Percentiles rank a stretch among this genome's conserved stretches.
phyloP scores from a whole-genome alignment of 30 jellyfish, hydroid and myxozoan genomes.

The Sanderia malayensis region DNA sequence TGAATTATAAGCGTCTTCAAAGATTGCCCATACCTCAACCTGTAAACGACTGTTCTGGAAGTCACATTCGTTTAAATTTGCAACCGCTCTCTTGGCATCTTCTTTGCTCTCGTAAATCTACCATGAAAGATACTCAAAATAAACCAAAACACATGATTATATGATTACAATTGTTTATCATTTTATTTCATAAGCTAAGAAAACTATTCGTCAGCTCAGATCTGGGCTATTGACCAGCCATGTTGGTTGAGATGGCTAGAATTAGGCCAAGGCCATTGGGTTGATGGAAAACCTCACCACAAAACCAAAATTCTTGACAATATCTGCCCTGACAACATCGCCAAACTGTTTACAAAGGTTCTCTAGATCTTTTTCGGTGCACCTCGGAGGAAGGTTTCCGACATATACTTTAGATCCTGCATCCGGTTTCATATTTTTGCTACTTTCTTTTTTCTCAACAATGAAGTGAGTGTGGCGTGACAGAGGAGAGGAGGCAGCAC shows the following conservation, averaged over 20 bases:
- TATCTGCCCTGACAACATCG: conserved; percentile 67
- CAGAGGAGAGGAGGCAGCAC: too few relatives aligned
- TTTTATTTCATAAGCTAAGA: too few relatives aligned
- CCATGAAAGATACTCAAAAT: not conserved
- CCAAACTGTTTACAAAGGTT: conserved; percentile 70
- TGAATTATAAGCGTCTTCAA: not conserved
- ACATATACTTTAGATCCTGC: conserved; percentile 55
- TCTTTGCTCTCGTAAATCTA: conserved; percentile 75
- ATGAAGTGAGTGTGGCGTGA: too few relatives aligned
- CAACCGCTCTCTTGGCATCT: conserved; percentile 73
- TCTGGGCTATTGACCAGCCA: too few relatives aligned
- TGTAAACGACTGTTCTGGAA: conserved; percentile 60
- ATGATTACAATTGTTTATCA: too few relatives aligned
- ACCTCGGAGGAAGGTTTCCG: conserved; percentile 78
- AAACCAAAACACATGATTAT: too few relatives aligned
- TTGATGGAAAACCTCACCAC: too few relatives aligned
- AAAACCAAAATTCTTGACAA: conserved; percentile 91
- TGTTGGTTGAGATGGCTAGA: too few relatives aligned
- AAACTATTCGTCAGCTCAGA: too few relatives aligned
- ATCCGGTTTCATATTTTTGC: conserved; percentile 8
- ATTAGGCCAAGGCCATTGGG: too few relatives aligned
- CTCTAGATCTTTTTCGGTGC: conserved; percentile 64
- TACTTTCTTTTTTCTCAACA: too few relatives aligned
- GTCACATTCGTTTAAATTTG: conserved; percentile 43
- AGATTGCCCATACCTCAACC: conserved; percentile 65